phyloP scores from a whole-genome alignment of 2,113 vertebrate species.

The Lethenteron reissneri region DNA sequence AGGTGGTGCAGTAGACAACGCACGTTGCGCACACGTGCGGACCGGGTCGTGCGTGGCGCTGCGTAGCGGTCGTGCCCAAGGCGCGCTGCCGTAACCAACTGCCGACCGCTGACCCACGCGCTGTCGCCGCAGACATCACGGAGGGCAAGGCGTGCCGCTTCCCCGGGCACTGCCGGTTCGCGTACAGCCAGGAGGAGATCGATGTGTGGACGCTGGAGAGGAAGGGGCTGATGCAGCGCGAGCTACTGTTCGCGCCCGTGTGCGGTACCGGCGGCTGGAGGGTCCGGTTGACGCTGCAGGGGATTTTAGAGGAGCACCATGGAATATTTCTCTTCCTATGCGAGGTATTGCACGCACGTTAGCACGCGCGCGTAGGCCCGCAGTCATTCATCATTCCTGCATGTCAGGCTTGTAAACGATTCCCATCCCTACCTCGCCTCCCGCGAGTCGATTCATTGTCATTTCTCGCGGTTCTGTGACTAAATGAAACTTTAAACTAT shows the following conservation, averaged over 20 bases:
- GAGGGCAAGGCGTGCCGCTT: constrained; percentile 67
- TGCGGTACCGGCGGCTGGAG: constrained; percentile 31
- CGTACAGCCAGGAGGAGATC: constrained; percentile 91
- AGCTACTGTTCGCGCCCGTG: constrained; percentile 47
- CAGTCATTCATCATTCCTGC: no score
- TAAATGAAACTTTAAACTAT: no score
- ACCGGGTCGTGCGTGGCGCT: not conserved
- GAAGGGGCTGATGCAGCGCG: constrained; percentile 69
- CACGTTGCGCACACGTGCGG: not conserved
- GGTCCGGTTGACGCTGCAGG: constrained; percentile 43
- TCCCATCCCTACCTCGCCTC: no score
- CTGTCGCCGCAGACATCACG: constrained; percentile 38
- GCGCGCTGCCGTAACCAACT: not conserved
- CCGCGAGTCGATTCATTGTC: no score
- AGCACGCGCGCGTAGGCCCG: no score
- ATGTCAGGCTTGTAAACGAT: no score
- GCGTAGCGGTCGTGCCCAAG: not conserved
- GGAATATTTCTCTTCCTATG: constrained; percentile 94
- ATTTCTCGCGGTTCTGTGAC: no score
- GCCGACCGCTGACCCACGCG: not conserved
- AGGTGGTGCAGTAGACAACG: not conserved
- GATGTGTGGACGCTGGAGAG: constrained; percentile 86
- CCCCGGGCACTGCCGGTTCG: constrained; percentile 77
- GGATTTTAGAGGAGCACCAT: constrained; percentile 66
- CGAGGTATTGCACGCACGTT: constrained; percentile 21